Percentiles rank a stretch among this genome's conserved stretches.
Conservation (phyloP, 2,888 invertebrate genomes). For the Amphipyra tragopoginis region DNA sequence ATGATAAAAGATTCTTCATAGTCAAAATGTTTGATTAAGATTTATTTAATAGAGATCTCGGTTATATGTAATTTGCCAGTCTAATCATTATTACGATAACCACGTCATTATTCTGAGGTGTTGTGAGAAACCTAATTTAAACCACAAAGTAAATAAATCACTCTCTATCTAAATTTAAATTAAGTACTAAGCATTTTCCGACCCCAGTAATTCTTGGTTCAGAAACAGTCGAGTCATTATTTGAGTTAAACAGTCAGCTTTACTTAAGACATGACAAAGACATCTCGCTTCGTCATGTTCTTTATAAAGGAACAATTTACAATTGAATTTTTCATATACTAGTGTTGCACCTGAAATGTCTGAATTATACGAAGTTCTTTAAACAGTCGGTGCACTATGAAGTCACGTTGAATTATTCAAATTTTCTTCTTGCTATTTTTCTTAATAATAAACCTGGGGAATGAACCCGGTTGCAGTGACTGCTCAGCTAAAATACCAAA, state of each 20-base stretch:
- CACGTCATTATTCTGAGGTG: neutral
- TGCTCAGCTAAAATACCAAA: constrained; percentile 26
- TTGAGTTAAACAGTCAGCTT: constrained; percentile 32
- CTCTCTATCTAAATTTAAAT: constrained; percentile 36
- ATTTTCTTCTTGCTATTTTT: constrained; percentile 63
- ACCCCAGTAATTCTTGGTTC: constrained; percentile 29
- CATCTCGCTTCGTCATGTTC: constrained; percentile 26
- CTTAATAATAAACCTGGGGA: constrained; percentile 64
- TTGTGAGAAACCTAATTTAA: constrained; percentile 14
- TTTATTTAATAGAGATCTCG: too few species aligned
- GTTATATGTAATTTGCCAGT: too few species aligned
- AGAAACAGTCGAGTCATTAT: constrained; percentile 41
- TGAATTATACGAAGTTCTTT: constrained; percentile 70
- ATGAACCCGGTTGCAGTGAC: constrained; percentile 45
- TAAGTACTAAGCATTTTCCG: constrained; percentile 40
- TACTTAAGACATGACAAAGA: constrained; percentile 45
- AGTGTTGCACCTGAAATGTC: constrained; percentile 59
- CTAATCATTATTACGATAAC: too few species aligned
- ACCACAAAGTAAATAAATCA: constrained; percentile 27
- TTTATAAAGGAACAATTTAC: constrained; percentile 43
- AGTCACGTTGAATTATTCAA: constrained; percentile 71
- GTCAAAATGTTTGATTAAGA: too few species aligned
- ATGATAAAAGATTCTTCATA: too few species aligned
- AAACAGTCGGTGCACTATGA: constrained; percentile 66
- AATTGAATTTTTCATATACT: constrained; percentile 57